Conservation (phyloP, 2,888 invertebrate species). For the Zonitis immaculata region DNA sequence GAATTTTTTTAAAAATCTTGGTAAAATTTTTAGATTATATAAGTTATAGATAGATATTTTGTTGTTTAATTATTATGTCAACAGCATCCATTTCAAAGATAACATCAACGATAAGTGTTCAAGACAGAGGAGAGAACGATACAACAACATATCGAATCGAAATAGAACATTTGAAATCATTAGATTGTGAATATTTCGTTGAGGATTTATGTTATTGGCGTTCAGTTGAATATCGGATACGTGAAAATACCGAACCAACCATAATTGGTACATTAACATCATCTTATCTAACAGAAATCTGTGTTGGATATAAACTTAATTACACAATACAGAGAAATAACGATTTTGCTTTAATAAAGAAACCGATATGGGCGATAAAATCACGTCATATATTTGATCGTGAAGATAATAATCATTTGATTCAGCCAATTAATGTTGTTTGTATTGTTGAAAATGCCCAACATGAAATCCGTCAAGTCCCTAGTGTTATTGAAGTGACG, state of each 20-base stretch:
- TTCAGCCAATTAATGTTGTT: conserved; percentile 38
- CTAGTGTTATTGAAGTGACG: conserved; percentile 45
- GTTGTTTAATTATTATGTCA: conserved; percentile 6
- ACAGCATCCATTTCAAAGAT: conserved; percentile 27
- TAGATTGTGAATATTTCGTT: conserved; percentile 39
- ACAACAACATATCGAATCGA: conserved; percentile 30
- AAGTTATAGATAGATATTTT: background rate
- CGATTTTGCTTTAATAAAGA: conserved; percentile 7
- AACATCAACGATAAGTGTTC: conserved; percentile 28
- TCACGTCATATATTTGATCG: conserved; percentile 39
- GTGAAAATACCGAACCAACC: conserved; percentile 31
- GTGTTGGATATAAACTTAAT: conserved; percentile 50
- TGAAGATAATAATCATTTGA: conserved; percentile 35
- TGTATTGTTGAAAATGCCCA: conserved; percentile 48
- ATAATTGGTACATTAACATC: conserved; percentile 39
- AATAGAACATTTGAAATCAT: conserved; percentile 25
- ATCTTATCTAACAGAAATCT: conserved; percentile 45
- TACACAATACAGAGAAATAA: conserved; percentile 40
- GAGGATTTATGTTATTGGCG: conserved; percentile 44
- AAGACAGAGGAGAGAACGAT: conserved; percentile 29
- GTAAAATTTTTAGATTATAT: background rate
- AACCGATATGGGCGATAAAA: conserved; percentile 38
- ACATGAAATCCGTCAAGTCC: conserved; percentile 39
- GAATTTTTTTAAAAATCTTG: conserved; percentile 6
- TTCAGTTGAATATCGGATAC: conserved; percentile 36